Percentiles rank a stretch among this genome's conserved stretches.
phyloP scores from a whole-genome alignment of 2,113 vertebrate species.

The Plectropomus leopardus region DNA sequence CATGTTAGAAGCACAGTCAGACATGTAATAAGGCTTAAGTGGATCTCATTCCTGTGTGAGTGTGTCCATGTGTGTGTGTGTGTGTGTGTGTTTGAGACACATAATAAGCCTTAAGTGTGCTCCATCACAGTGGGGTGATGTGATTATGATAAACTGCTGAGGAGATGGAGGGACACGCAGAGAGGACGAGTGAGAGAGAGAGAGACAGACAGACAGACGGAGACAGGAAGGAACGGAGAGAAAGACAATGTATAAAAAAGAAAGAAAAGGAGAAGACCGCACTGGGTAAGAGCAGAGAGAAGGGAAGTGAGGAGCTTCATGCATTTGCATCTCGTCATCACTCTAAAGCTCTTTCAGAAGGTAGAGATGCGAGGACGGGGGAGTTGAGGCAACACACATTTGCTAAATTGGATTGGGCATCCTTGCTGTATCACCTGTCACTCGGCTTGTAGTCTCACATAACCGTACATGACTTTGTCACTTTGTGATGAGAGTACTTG shows the following conservation, averaged over 20 bases:
- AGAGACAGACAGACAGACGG: not conserved
- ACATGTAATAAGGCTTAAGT: conserved; percentile 80
- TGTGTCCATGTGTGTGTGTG: conserved; percentile 29
- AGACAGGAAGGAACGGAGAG: not conserved
- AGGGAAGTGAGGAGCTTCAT: not conserved
- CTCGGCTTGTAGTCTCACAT: conserved; percentile 30
- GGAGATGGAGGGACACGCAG: conserved; percentile 59
- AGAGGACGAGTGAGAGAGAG: not conserved
- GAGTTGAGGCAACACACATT: conserved; percentile 22
- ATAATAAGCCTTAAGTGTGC: conserved; percentile 79
- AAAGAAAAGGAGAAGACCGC: not conserved
- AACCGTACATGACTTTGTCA: conserved; percentile 29
- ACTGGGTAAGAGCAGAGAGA: not conserved
- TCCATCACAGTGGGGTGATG: conserved; percentile 75
- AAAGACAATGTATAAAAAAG: conserved; percentile 4
- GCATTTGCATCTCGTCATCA: not conserved
- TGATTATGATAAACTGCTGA: conserved; percentile 81
- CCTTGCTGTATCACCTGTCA: conserved; percentile 40
- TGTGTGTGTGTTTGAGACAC: conserved; percentile 34
- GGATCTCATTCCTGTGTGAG: conserved; percentile 56
- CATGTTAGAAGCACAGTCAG: conserved; percentile 71
- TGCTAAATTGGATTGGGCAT: conserved; percentile 39
- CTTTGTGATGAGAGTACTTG: conserved; percentile 8
- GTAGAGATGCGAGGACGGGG: not conserved
- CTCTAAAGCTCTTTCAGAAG: not conserved